Evolutionary conservation across 2,888 invertebrate species (phyloP), one percentile per base, ranked within the genome.

Genomic region (Drosophila paranaensis): DNA sequence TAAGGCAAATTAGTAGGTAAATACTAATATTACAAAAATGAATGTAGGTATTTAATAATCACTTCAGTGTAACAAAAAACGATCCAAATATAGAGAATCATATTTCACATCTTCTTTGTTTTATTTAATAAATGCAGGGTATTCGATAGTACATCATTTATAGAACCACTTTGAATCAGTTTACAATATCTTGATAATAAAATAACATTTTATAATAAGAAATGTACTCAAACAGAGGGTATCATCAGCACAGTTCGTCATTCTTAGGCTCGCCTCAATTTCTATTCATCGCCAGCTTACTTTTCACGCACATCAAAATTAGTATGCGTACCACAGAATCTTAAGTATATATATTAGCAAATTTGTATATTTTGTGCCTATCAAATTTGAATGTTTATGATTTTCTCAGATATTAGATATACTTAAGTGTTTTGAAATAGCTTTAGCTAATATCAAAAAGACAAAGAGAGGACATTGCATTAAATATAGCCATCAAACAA

Each of bases 401-500:
- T 20, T 9, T 33, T 51, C n/a, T 35, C n/a, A 54, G 46, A 55
- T 66, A 46, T 35, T 13, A 40, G 25, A 46, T 35, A 40, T 39
- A 33, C 20, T 39, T 14, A 53, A 65, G 27, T 48, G 27, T 10
- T 40, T 65, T 55, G 35, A 66, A 65, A 65, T 66, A 66, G 66
- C 46, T 20, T 54, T 35, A 11, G 27, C 35, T 27, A 42, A 42
- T 1, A 48, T 20, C 6, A 46, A 33, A 6, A 27, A 33, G 3
- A 27, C 16, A 48, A 14, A 39, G 53, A 30, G 14, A 48, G 39
- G 40, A 27, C 16, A 40, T 35, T 33, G 20, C 39, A 46, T 20
- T 20, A 20, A 20, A 20, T 20, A 27, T n/a, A 54, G 40, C 40
- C n/a, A 48, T 48, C 33, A 39, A 37, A 46, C n/a, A 33, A 33